Base-by-base conservation (phyloP, 2,113 vertebrate genomes). In the Pluvialis apricaria region DNA sequence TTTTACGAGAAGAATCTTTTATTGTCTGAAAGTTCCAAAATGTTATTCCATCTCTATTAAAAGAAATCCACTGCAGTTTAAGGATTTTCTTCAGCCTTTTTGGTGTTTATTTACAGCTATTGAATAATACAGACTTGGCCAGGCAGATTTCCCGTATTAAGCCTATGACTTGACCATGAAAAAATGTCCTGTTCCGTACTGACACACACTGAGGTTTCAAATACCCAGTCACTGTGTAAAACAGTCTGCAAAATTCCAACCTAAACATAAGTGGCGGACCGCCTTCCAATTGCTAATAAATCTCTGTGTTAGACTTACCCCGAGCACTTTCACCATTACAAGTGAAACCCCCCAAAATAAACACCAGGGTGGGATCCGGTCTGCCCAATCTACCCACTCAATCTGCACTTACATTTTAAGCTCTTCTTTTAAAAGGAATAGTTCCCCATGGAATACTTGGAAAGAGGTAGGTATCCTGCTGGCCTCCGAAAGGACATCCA, bases 171-270 rank as follows among this genome's bases (percentile, higher is more conserved):
- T 90, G 91, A 95, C 69, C 3, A 13, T 40, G 58, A 90, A 96
- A 95, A 96, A 80, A 96, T 95, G 94, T 93, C 58, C 82, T 79
- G 55, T 57, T 87, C 57, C n/a, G 60, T 82, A 26, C 61, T 54
- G 58, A 91, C 70, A 94, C 34, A 60, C 13, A 60, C 24, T 24
- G 52, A 82, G 57, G 57, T 69, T 90, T 85, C 73, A 80, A 44
- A 79, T 73, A 82, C 40, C 55, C 77, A 54, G 34, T 36, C 15
- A 5, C 58, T 69, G 44, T 25, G 40, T 65, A 58, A 88, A 97
- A 76, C n/a, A 82, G 38, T 21, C 81, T 86, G 73, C 60, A 91
- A 65, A 93, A 88, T 65, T 87, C 54, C 31, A 93, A 14, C 32
- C 34, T 72, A 38, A 85, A 15, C 4, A 1, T 31, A 90, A 86